Evolutionary conservation across 2,113 vertebrate genomes (phyloP), one percentile per base, ranked within the genome.

Genomic region (Irena cyanogastra): DNA sequence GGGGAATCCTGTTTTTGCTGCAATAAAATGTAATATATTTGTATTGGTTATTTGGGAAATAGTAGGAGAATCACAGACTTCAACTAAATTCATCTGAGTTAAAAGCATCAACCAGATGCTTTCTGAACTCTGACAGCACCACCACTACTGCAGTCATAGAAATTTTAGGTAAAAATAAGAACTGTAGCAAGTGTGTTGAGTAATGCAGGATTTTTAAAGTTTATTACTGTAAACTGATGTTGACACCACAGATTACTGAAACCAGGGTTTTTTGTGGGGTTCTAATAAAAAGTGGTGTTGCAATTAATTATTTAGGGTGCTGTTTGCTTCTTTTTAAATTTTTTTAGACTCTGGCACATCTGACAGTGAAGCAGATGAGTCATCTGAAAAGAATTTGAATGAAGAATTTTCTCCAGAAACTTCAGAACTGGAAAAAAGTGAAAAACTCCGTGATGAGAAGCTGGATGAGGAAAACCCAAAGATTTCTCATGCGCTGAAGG

Each of bases 261-360:
- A 70, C 11, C 2, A 13, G 27, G 30, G 3, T 0, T 2, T 21
- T 61, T 74, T 52, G 12, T 76, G 52, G 68, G 44, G 39, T n/a
- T 89, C 52, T 50, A 56, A 45, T 86, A 49, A 57, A 13, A 66
- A 93, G 53, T 39, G 16, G 1, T 92, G 28, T 47, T 69, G 47
- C 63, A 39, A 68, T 72, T 69, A 64, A 71, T 94, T 79, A 94
- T 41, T 93, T 68, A 83, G 16, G 47, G 33, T 74, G 70, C 24
- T 30, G 3, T 80, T 83, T 86, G 42, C 54, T 93, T 94, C 37
- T 56, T 35, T 39, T 28, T 11, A 42, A 7, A 9, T 88, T 37
- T 94, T 90, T 96, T 20, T 92, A 98, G 98, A 98, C 79, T 98
- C 98, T 44, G 96, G 96, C 74, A 98, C 98, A 7, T 99, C 98